Base-by-base conservation (phyloP, 2,113 vertebrate species). In the Heterocephalus glaber region DNA sequence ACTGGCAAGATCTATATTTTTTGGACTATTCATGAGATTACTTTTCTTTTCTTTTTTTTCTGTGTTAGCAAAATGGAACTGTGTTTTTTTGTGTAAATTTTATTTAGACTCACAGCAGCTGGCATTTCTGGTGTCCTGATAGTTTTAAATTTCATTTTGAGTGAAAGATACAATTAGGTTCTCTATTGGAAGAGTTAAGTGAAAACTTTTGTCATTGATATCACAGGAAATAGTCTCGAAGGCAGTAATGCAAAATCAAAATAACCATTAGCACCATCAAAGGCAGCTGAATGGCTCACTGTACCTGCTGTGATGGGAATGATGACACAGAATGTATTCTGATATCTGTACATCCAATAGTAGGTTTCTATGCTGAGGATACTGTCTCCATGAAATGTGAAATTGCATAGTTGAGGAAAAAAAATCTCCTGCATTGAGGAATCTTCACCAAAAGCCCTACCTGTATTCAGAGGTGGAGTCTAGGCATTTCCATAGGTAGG, bases 131-230 rank as follows among this genome's bases (percentile, higher is more conserved):
- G 98, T 97, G 96, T 98, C 97, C 97, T 98, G 98, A 98, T 98
- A 98, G 98, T 97, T 98, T 98, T 98, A 98, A 97, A 98, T 98
- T 98, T 98, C 98, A 97, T 98, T 98, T 95, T 93, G 97, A 97
- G 98, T 96, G 97, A 97, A 98, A 97, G 98, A 98, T 98, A 98
- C 98, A 97, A 98, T 98, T 94, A 85, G 95, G 87, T 63, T 97
- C 92, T 98, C 98, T 96, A 7, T 94, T 96, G 97, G 97, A 98
- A 98, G 98, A 98, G 98, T 97, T 97, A 81, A 98, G 98, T 96
- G 98, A 98, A 97, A 97, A 98, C 97, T 98, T 98, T 97, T 0
- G 68, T 96, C 98, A 94, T 70, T 96, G 98, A 97, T 97, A 97
- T 96, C 97, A 95, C 96, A 96, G 98, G 98, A 98, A 98, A 97